Evolutionary conservation across 1,140 invertebrate species (phyloP).

Genomic region (Euglossa dilemma): DNA sequence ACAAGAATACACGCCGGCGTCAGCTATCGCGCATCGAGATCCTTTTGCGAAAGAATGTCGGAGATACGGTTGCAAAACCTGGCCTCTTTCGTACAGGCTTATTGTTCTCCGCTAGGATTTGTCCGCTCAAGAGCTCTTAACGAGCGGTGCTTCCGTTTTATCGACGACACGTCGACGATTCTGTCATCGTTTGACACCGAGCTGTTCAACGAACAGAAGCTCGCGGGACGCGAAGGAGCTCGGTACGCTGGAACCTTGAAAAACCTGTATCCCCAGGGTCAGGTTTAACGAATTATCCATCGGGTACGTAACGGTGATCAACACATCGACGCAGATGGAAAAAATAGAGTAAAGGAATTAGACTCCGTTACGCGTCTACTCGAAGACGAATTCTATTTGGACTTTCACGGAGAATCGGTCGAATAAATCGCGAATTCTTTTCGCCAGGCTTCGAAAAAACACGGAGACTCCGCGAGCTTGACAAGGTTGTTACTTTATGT

Average conservation of each 20-base stretch:
- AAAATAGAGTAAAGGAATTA: too few species aligned
- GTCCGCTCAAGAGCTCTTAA: background rate
- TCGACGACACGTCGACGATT: background rate
- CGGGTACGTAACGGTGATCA: background rate
- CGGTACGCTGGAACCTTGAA: background rate
- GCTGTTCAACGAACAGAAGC: background rate
- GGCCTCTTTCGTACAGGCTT: background rate
- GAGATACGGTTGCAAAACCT: background rate
- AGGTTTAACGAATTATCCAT: conserved; percentile 55
- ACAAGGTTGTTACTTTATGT: background rate
- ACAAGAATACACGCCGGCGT: background rate
- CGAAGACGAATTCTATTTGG: too few species aligned
- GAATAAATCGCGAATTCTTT: too few species aligned
- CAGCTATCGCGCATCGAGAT: background rate
- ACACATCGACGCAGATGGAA: background rate
- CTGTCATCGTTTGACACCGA: background rate
- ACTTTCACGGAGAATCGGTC: too few species aligned
- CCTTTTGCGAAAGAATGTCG: background rate
- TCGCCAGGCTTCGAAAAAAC: too few species aligned
- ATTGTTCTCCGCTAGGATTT: background rate
- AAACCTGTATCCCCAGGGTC: conserved; percentile 57
- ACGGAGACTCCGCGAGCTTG: background rate
- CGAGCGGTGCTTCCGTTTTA: background rate
- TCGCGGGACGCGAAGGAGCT: background rate
- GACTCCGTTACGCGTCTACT: too few species aligned